These are phyloP conservation scores for Chauna torquata DNA, from an alignment of 2,113 vertebrate genomes.

Conservation along the genomic window DNA sequence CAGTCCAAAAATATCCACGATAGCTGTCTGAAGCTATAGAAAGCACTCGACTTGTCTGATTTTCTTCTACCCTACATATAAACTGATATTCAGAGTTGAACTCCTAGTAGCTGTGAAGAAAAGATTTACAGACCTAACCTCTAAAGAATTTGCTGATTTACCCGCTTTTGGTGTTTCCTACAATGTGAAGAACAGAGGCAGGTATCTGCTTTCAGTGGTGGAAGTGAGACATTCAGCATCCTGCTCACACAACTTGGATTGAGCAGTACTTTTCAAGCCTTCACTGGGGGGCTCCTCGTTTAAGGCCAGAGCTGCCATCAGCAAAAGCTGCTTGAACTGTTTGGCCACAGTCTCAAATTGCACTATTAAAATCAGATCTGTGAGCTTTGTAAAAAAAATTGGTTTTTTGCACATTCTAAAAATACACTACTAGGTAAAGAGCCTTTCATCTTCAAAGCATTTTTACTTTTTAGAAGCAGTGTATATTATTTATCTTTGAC, in stretches of 20 bases:
- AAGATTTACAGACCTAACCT: background rate
- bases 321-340: background rate
- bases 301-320: background rate
- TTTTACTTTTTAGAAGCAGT: background rate
- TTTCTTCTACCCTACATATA: background rate
- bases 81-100: background rate
- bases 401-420: background rate
- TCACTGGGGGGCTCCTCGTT: background rate
- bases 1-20: accelerated
- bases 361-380: background rate
- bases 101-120: background rate
- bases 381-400: background rate
- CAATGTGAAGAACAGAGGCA: background rate
- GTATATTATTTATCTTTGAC: background rate
- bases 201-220: background rate
- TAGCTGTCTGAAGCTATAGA: background rate
- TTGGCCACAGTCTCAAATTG: background rate
- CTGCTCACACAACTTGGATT: background rate
- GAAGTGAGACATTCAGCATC: background rate
- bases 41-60: background rate
- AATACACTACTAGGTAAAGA: background rate
- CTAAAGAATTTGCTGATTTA: background rate
- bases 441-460: background rate
- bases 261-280: background rate
- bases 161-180: background rate